Evolutionary conservation across 2,888 invertebrate genomes (phyloP).

Genomic region (Thecocarcelia acutangulata): DNA sequence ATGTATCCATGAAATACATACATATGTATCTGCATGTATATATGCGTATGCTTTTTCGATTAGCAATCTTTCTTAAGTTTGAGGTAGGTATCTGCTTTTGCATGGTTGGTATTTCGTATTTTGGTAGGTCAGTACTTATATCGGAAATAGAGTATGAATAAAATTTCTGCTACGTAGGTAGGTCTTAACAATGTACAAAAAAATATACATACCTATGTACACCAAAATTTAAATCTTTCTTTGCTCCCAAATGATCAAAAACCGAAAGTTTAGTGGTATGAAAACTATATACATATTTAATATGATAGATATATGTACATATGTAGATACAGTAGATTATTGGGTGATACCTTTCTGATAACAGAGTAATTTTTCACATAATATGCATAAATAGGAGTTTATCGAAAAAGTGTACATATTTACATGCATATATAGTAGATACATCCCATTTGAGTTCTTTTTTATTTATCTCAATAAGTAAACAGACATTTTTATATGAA

Average conservation of each 20-base stretch:
- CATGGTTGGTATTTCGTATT: background rate
- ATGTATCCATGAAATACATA: no score
- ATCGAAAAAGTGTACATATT: conserved; percentile 28
- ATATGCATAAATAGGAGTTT: conserved; percentile 15
- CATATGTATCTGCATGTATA: no score
- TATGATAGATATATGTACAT: no score
- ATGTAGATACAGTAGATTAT: no score
- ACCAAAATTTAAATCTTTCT: no score
- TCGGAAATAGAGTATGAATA: background rate
- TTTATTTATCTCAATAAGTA: conserved; percentile 40
- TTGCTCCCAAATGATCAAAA: conserved; percentile 14
- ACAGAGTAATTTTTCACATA: conserved; percentile 40
- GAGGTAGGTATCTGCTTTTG: conserved; percentile 16
- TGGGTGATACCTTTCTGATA: conserved; percentile 29
- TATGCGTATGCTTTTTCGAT: conserved; percentile 53
- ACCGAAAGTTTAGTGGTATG: conserved; percentile 22
- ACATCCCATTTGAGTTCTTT: conserved; percentile 47
- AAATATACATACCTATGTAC: background rate
- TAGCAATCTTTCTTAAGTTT: conserved; percentile 22
- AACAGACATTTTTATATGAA: conserved; percentile 8
- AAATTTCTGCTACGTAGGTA: background rate
- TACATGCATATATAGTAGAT: conserved; percentile 16
- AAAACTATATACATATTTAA: background rate
- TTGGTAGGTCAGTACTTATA: conserved; percentile 13
- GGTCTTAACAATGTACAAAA: background rate